phyloP scores from a whole-genome alignment of 2,888 invertebrate species.

The Brachylomia viminalis region DNA sequence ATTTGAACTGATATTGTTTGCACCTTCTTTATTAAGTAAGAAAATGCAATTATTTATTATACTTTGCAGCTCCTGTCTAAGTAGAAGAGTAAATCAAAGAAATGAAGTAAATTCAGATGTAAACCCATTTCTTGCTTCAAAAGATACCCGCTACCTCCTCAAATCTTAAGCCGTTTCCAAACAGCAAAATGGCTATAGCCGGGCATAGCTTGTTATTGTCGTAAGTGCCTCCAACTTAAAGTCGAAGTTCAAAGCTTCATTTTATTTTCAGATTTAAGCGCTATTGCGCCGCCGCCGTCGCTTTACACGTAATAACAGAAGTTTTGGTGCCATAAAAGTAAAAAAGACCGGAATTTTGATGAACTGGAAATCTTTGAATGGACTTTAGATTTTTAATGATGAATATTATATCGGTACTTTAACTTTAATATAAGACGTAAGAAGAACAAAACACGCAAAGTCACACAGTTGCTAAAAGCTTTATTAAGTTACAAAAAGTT shows the following conservation, averaged over 20 bases:
- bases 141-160: slow-evolving; percentile 21
- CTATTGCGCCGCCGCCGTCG: slow-evolving; percentile 20
- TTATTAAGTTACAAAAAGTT: slow-evolving; percentile 24
- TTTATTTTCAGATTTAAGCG: slow-evolving; percentile 64
- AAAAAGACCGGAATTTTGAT: slow-evolving; percentile 49
- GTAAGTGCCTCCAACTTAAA: slow-evolving; percentile 68
- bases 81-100: not conserved
- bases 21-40: not conserved
- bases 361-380: slow-evolving; percentile 30
- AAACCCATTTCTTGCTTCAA: not conserved
- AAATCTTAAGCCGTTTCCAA: slow-evolving; percentile 32
- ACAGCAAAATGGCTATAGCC: slow-evolving; percentile 60
- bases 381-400: slow-evolving; percentile 35
- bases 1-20: not conserved
- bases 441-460: slow-evolving; percentile 25
- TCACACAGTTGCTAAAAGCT: slow-evolving; percentile 9
- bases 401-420: slow-evolving; percentile 25
- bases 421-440: slow-evolving; percentile 12
- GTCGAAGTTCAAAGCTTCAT: slow-evolving; percentile 66
- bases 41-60: too few species aligned
- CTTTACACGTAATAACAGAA: slow-evolving; percentile 56
- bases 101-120: not conserved
- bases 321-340: slow-evolving; percentile 44
- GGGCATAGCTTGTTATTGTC: slow-evolving; percentile 67
- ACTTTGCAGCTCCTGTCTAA: not conserved